phyloP scores from a whole-genome alignment of 2,113 vertebrate genomes.

The Protobothrops flavoviridis region DNA sequence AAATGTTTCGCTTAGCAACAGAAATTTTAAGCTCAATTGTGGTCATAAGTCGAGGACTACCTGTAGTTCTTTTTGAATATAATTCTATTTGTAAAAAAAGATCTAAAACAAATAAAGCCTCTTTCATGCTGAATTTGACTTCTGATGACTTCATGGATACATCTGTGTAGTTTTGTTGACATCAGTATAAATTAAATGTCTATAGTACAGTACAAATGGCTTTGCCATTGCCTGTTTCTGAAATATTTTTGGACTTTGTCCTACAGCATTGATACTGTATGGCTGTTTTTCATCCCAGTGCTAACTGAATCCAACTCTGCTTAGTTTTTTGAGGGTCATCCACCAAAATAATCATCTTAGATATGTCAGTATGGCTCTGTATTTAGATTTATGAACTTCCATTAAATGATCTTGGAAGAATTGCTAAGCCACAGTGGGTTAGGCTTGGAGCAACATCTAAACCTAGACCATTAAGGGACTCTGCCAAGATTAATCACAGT shows the following conservation, averaged over 20 bases:
- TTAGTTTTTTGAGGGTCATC: not conserved
- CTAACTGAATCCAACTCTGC: not conserved
- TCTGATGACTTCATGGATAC: not conserved
- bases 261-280: not conserved
- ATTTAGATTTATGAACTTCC: not conserved
- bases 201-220: not conserved
- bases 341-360: not conserved
- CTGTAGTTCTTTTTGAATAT: not conserved
- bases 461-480: not conserved
- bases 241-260: not conserved
- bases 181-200: not conserved
- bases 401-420: not conserved
- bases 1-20: not conserved
- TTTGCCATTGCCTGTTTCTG: not conserved
- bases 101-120: not conserved
- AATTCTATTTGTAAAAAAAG: not conserved
- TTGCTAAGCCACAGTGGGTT: not conserved
- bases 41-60: not conserved
- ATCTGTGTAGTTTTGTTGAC: not conserved
- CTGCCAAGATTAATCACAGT: not conserved
- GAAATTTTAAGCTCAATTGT: not conserved
- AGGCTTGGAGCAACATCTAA: not conserved
- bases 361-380: not conserved
- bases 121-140: not conserved
- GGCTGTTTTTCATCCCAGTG: not conserved